Evolutionary conservation across 2,113 vertebrate species (phyloP).

Genomic region (Salvelinus fontinalis): DNA sequence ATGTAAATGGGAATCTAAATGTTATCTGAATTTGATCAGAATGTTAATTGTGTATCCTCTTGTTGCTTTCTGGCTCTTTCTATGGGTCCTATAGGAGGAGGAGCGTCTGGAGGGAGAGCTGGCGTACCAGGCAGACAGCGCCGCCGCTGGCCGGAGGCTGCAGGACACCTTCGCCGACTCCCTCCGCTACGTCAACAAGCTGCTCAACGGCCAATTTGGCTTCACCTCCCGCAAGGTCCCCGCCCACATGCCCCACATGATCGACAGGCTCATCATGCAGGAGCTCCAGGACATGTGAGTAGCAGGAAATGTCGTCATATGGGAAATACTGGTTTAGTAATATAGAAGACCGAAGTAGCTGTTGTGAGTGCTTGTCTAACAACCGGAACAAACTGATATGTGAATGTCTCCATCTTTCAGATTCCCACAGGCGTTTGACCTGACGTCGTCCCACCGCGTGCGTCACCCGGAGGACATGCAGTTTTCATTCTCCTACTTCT

Average conservation of each 20-base stretch:
- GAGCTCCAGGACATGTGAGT: constrained; percentile 94
- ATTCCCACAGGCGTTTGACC: constrained; percentile 94
- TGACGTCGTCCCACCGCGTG: constrained; percentile 90
- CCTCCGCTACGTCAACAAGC: constrained; percentile 92
- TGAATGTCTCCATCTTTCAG: constrained; percentile 58
- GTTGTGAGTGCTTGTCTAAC: neutral
- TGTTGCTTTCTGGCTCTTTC: neutral
- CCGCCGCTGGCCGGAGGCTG: constrained; percentile 77
- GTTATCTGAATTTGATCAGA: too few relatives aligned
- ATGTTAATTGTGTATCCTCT: too few relatives aligned
- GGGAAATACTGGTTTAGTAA: too few relatives aligned
- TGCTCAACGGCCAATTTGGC: constrained; percentile 94
- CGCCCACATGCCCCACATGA: constrained; percentile 99
- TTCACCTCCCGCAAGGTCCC: constrained; percentile 96
- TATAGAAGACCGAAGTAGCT: neutral
- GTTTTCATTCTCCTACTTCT: constrained; percentile 98
- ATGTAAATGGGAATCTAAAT: too few relatives aligned
- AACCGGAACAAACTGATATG: neutral
- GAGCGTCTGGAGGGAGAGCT: constrained; percentile 80
- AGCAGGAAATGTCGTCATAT: too few relatives aligned
- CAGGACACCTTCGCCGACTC: constrained; percentile 96
- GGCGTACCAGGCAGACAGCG: constrained; percentile 76
- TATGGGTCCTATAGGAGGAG: constrained; percentile 76
- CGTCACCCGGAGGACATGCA: constrained; percentile 97
- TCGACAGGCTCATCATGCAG: constrained; percentile 94